Evolutionary conservation across 2,113 vertebrate species (phyloP), one percentile per base, ranked within the genome.

Genomic region (Nanger granti): DNA sequence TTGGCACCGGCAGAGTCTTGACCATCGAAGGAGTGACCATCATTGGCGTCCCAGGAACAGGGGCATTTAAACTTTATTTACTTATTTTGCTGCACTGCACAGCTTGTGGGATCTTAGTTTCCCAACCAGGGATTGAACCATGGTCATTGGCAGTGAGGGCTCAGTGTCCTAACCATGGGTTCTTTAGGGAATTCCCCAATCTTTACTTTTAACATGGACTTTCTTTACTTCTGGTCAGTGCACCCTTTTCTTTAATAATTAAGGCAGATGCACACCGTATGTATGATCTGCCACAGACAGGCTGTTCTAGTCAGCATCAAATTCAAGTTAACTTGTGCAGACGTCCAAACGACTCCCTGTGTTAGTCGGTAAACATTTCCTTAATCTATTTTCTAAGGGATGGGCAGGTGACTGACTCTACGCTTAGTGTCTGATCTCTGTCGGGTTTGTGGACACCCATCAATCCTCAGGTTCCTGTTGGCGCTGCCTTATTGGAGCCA

Each of bases 371-470:
- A 54, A 83, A n/a, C 9, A 12, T 83, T 52, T 34, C 80, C 47
- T 83, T 22, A 34, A 54, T 34, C 80, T 20, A 18, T 11, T 34
- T 34, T 22, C 80, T 34, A 22, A 52, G 52, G 62, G 73, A 9
- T 0, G 0, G 6, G 79, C 47, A 8, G 5, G 26, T 12, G 26
- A 49, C 44, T 62, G 47, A 20, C 47, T 24, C 0, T 9, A 7
- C 29, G 7, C 31, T 29, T 2, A 2, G 31, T 14, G 84, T 9
- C 31, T 55, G n/a, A 57, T 59, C 52, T 41, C 1, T 10, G 28
- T 17, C 0, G 34, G 15, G 76, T 49, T 31, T 59, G 49, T 41
- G 6, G 49, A 59, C 28, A 60, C 5, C 3, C 11, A 28, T 44
- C 60, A 13, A 20, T 13, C 59, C 9, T 59, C 14, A 37, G 59